Evolutionary conservation across 1,140 invertebrate species (phyloP), one percentile per base, ranked within the genome.

Genomic region (Campoletis sonorensis): DNA sequence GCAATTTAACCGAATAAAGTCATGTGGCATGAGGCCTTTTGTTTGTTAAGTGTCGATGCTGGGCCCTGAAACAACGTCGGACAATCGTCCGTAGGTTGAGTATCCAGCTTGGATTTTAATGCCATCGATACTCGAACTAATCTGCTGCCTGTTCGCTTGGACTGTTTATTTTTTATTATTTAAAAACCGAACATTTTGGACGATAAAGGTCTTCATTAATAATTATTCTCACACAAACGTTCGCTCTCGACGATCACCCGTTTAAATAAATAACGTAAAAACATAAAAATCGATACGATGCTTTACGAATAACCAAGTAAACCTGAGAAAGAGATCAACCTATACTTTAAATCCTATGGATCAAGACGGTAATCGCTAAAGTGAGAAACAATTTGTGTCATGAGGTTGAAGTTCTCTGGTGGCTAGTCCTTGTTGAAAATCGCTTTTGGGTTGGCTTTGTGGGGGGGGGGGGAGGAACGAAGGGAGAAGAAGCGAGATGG

Each of bases 101-200:
- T 58, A n/a, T 18, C 54, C 37, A 30, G n/a, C 68, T 26, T 40
- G 27, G 16, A 26, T 79, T 81, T 78, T 33, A 33, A 85, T 85
- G 77, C 72, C 78, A 82, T 86, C 58, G 79, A 87, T 84, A 82
- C 67, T 23, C 40, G 40, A 26, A 11, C 8, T 16, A 45, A 71
- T 73, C 71, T 73, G 71, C 71, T 15, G 45, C 40, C n/a, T n/a
- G n/a, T n/a, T 23, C 18, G 15, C 33, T 4, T 73, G 21, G 16
- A 21, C 11, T 37, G 5, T 45, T 13, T 11, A 45, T 45, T n/a
- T n/a, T n/a, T n/a, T n/a, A n/a, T n/a, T n/a, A n/a, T n/a, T n/a
- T n/a, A n/a, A n/a, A n/a, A 13, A 45, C 8, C 40, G 3, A 45
- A 45, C 40, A 11, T 0, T 45, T 45, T 11, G 40, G 5, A 45